Evolutionary conservation across 2,113 vertebrate species (phyloP).

Genomic region (Acanthochromis polyacanthus): DNA sequence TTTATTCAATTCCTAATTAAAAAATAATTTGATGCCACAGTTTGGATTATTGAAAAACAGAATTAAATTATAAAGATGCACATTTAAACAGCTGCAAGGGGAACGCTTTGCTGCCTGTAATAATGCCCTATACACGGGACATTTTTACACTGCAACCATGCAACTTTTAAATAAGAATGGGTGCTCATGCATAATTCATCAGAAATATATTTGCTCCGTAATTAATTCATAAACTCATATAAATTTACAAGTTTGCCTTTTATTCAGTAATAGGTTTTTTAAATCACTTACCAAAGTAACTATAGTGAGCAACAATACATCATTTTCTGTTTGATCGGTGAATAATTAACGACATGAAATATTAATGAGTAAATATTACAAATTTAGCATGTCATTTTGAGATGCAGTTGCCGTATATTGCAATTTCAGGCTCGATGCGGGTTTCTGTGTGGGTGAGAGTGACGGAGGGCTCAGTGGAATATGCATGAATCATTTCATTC

Average conservation of each 20-base stretch:
- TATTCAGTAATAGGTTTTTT: constrained; percentile 7
- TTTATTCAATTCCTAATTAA: not conserved
- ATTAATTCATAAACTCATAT: not conserved
- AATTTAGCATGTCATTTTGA: not conserved
- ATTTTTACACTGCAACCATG: not conserved
- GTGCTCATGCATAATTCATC: not conserved
- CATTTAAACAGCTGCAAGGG: not conserved
- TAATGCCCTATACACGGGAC: too few species aligned
- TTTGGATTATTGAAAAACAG: not conserved
- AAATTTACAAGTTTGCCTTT: not conserved
- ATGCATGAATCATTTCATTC: too few species aligned
- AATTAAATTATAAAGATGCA: not conserved
- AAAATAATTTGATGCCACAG: not conserved
- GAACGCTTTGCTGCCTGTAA: too few species aligned
- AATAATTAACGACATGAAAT: not conserved
- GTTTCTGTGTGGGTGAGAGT: too few species aligned
- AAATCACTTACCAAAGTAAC: constrained; percentile 4
- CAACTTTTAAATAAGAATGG: not conserved
- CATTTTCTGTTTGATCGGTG: not conserved
- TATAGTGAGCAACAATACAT: not conserved
- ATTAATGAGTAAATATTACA: constrained; percentile 8
- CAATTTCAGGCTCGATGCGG: not conserved
- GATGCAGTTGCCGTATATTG: not conserved
- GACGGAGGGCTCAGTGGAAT: too few species aligned
- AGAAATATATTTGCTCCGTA: not conserved